phyloP scores from a whole-genome alignment of 23 tunicate genomes.

The Clavelina lepadiformis region DNA sequence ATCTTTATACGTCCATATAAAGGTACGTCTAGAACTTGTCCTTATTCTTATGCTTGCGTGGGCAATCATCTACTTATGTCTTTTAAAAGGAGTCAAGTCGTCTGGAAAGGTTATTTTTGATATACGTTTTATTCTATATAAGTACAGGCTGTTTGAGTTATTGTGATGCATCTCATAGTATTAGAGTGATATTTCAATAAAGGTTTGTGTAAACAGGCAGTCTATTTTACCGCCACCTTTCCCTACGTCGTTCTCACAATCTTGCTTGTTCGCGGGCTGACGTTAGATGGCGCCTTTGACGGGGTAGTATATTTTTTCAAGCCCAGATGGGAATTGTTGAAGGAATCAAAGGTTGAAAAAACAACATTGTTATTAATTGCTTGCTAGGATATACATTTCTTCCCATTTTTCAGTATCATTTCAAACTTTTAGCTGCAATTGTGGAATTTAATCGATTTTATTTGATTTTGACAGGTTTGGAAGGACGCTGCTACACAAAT shows the following conservation, averaged over 20 bases:
- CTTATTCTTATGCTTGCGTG: constrained; percentile 41
- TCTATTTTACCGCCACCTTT: constrained; percentile 64
- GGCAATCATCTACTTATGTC: constrained; percentile 57
- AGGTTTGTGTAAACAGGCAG: too few species aligned
- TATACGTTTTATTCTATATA: too few species aligned
- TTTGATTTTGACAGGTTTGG: constrained; percentile 51
- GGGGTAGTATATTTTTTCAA: constrained; percentile 50
- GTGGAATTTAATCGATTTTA: not conserved
- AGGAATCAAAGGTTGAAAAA: constrained; percentile 19
- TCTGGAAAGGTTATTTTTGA: constrained; percentile 82
- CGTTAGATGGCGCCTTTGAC: constrained; percentile 53
- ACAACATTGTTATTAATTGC: not conserved
- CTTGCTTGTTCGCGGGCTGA: constrained; percentile 33
- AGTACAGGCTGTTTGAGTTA: too few species aligned
- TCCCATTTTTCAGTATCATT: not conserved
- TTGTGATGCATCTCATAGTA: too few species aligned
- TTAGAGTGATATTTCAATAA: too few species aligned
- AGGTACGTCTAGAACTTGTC: constrained; percentile 40
- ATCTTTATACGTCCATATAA: too few species aligned
- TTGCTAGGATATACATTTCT: not conserved
- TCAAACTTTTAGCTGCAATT: not conserved
- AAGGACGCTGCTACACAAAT: constrained; percentile 77
- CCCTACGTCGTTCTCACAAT: constrained; percentile 56
- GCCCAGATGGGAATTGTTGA: constrained; percentile 46
- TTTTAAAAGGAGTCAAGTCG: constrained; percentile 67